phyloP scores from a whole-genome alignment of 2,113 vertebrate species.

The Marmota monax region DNA sequence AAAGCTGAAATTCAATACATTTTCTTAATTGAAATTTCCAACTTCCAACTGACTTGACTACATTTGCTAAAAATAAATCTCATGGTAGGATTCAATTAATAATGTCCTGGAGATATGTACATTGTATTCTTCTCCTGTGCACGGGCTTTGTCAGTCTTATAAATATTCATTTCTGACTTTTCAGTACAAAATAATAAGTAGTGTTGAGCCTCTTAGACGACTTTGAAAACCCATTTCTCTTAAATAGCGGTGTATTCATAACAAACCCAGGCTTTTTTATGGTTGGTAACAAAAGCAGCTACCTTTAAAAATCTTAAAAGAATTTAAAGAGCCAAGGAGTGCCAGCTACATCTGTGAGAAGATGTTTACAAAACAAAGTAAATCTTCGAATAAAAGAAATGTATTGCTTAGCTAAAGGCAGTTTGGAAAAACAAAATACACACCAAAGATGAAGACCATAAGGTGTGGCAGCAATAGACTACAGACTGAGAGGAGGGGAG shows the following conservation, averaged over 20 bases:
- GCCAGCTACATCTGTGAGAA: neutral
- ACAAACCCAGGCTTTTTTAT: neutral
- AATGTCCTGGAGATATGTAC: neutral
- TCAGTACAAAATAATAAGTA: neutral
- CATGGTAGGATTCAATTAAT: neutral
- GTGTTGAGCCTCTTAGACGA: neutral
- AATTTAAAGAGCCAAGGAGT: neutral
- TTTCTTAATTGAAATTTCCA: neutral
- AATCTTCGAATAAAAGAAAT: neutral
- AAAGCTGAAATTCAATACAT: neutral
- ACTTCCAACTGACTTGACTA: neutral
- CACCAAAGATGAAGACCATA: neutral
- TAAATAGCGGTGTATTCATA: neutral
- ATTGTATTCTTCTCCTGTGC: neutral
- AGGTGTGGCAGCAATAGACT: neutral
- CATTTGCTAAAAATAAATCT: neutral
- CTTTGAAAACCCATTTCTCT: neutral
- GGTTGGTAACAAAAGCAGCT: neutral
- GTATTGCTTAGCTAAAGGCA: neutral
- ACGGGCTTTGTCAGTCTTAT: neutral
- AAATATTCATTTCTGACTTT: neutral
- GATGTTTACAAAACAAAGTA: slow-evolving; percentile 6
- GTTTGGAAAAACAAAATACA: slow-evolving; percentile 13
- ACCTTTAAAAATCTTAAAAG: neutral
- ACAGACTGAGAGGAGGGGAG: neutral